Evolutionary conservation across 1,140 invertebrate genomes (phyloP).

Genomic region (Tachypleus tridentatus): DNA sequence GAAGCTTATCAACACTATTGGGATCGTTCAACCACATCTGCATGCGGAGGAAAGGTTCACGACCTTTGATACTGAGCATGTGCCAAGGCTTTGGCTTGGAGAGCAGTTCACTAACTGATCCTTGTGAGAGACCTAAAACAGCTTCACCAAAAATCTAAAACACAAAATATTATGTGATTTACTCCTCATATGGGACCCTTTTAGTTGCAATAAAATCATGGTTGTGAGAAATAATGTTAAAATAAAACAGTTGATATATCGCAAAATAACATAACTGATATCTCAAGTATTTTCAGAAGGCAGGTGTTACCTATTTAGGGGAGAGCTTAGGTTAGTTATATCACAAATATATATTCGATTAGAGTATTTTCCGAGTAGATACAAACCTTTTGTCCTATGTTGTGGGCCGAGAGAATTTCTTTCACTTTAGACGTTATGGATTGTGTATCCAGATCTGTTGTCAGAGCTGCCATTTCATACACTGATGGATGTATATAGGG

Average conservation of each 20-base stretch:
- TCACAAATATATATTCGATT: too few species aligned
- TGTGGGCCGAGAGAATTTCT: slow-evolving; percentile 88
- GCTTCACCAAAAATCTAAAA: slow-evolving; percentile 85
- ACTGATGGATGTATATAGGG: slow-evolving; percentile 45
- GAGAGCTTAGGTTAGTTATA: too few species aligned
- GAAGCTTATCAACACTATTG: slow-evolving; percentile 79
- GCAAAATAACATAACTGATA: too few species aligned
- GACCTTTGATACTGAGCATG: slow-evolving; percentile 94
- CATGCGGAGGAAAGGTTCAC: slow-evolving; percentile 97
- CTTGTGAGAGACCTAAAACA: slow-evolving; percentile 88
- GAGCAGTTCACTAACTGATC: slow-evolving; percentile 89
- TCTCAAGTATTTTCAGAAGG: too few species aligned
- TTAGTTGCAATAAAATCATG: too few species aligned
- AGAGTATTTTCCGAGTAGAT: too few species aligned
- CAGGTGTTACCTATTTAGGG: too few species aligned
- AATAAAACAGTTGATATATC: too few species aligned
- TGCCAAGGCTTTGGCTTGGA: slow-evolving; percentile 99
- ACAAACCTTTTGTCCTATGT: slow-evolving; percentile 84
- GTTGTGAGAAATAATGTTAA: too few species aligned
- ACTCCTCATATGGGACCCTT: too few species aligned
- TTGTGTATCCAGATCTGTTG: slow-evolving; percentile 91
- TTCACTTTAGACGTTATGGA: slow-evolving; percentile 94
- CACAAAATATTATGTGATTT: too few species aligned
- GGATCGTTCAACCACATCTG: slow-evolving; percentile 92
- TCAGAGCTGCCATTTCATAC: slow-evolving; percentile 92